Evolutionary conservation across 2,888 invertebrate genomes (phyloP), one percentile per base, ranked within the genome.

Genomic region (Asteroscopus sphinx): DNA sequence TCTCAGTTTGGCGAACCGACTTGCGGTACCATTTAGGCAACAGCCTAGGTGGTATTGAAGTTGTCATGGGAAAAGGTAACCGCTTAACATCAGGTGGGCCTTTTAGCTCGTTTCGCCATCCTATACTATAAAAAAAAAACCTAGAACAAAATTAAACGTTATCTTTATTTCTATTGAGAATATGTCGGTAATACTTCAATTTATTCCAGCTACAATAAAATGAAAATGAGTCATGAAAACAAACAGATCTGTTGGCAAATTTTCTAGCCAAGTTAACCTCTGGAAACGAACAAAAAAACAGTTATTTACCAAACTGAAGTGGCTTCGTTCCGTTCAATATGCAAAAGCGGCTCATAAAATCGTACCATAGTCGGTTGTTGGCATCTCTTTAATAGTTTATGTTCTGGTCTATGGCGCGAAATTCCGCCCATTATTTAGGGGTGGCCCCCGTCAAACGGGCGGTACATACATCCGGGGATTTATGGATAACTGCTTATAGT

Each of bases 341-440:
- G 85, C 82, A 86, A 86, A 87, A 84, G 70, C 77, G 73, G 71
- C 74, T 81, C 83, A 83, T 89, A 87, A 87, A 87, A 85, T 82
- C 77, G 79, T 80, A 73, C 66, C 77, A 73, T 79, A 71, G 74
- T 70, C 76, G 75, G 75, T 78, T 77, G 80, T 81, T 79, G 78
- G 77, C 72, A 76, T 79, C 82, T 81, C 81, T 85, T 83, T 85
- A 85, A 89, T 86, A 89, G 87, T 88, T 88, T 86, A 88, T 84
- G 79, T 74, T 80, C 76, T 81, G 83, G 82, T 86, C 83, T 85
- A 89, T 88, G 85, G 87, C 66, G 83, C 83, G 82, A 86, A 83
- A 85, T 86, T 88, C 88, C 87, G 84, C 81, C 87, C 85, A 88
- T 89, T 87, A 89, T 87, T 89, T 83, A 85, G 81, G 82, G 82